A percentile compares a stretch with the other conserved stretches of the same genome.
These are phyloP conservation scores for Halichoerus grypus DNA, from an alignment of 2,113 vertebrate genomes.

Conservation along the genomic window DNA sequence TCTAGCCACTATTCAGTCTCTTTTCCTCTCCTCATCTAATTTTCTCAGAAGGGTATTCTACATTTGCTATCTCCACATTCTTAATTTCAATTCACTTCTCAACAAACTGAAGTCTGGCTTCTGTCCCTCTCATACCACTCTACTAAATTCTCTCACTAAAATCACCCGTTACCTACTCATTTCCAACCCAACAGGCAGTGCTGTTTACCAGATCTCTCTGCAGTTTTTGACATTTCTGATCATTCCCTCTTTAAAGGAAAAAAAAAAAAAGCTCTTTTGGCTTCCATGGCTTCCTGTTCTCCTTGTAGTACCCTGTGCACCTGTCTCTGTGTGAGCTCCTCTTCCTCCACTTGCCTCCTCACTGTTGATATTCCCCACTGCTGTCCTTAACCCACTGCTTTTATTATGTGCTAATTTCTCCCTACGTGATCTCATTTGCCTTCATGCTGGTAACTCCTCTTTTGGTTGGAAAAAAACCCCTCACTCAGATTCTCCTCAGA, in stretches of 20 bases:
- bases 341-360: background rate
- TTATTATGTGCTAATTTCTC: constrained; percentile 30
- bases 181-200: background rate
- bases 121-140: background rate
- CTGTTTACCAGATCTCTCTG: background rate
- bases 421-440: constrained; percentile 25
- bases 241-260: constrained; percentile 9
- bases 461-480: constrained; percentile 19
- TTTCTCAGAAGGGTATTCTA: constrained; percentile 27
- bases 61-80: background rate
- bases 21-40: background rate
- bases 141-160: background rate
- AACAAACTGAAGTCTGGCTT: constrained; percentile 1
- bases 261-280: background rate
- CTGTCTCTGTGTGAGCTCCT: background rate
- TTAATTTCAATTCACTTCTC: background rate
- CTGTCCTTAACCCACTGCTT: background rate
- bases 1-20: background rate
- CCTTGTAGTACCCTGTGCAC: background rate
- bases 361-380: background rate
- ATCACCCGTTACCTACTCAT: constrained; percentile 1
- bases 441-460: constrained; percentile 4
- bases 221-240: background rate
- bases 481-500: constrained; percentile 17
- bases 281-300: background rate